phyloP scores from a whole-genome alignment of 2,113 vertebrate genomes.

The Machaerirhynchus nigripectus region DNA sequence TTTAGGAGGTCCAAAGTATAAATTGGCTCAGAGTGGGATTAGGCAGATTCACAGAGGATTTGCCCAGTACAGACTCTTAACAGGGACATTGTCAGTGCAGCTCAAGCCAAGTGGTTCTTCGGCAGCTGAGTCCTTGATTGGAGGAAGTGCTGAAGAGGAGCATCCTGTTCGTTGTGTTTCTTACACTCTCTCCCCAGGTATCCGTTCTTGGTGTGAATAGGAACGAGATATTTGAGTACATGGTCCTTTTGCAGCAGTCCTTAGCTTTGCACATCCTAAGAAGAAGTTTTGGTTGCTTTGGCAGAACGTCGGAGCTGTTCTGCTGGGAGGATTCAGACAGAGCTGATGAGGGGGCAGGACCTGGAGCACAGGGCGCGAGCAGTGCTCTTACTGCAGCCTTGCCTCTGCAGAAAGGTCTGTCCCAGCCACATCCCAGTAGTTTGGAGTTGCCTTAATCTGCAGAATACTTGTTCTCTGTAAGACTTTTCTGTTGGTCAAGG shows the following conservation, averaged over 20 bases:
- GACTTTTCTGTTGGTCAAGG: not conserved
- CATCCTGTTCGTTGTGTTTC: not conserved
- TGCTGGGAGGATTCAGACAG: not conserved
- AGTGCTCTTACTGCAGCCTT: not conserved
- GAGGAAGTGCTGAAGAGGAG: not conserved
- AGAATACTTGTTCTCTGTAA: not conserved
- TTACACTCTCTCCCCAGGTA: not conserved
- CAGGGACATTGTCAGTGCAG: not conserved
- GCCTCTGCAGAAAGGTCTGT: not conserved
- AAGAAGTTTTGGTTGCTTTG: not conserved
- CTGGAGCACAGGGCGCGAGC: not conserved
- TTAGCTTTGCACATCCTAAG: not conserved
- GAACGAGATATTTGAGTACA: not conserved
- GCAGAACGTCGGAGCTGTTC: not conserved
- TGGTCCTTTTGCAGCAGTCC: not conserved
- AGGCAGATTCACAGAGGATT: not conserved
- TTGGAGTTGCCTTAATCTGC: not conserved
- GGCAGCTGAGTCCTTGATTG: not conserved
- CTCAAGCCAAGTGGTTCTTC: not conserved
- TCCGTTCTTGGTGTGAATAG: not conserved
- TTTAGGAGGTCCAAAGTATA: not conserved
- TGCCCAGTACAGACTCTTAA: not conserved
- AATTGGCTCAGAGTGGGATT: not conserved
- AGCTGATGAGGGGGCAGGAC: not conserved
- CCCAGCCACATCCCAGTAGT: not conserved